phyloP scores from a whole-genome alignment of 1,140 invertebrate genomes.

The Drosophila parabipectinata region DNA sequence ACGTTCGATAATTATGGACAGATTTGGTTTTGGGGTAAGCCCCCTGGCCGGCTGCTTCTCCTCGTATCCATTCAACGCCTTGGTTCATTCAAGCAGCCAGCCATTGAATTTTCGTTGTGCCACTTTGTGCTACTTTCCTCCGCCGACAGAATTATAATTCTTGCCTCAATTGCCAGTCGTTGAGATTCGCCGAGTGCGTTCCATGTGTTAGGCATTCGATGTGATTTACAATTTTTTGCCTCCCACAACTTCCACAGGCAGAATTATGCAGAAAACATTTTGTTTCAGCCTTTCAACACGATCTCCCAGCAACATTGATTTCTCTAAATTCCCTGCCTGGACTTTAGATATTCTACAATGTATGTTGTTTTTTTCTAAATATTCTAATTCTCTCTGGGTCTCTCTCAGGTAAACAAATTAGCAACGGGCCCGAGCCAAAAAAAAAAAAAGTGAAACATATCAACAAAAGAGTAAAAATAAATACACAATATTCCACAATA shows the following conservation, averaged over 20 bases:
- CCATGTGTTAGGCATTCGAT: constrained; percentile 76
- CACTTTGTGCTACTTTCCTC: constrained; percentile 57
- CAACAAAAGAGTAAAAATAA: constrained; percentile 44
- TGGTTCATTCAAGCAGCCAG: constrained; percentile 56
- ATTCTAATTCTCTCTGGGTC: constrained; percentile 19
- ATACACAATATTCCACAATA: constrained; percentile 52
- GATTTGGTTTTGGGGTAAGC: constrained; percentile 17
- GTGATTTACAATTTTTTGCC: constrained; percentile 64
- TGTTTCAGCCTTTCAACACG: constrained; percentile 64
- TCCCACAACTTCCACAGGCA: constrained; percentile 26
- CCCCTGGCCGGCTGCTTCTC: background rate
- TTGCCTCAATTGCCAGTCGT: constrained; percentile 31
- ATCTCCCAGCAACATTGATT: constrained; percentile 10
- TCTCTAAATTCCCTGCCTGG: constrained; percentile 7
- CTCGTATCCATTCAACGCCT: background rate
- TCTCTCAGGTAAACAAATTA: constrained; percentile 75
- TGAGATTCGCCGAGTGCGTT: constrained; percentile 25
- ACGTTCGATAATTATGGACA: constrained; percentile 65
- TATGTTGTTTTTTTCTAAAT: constrained; percentile 7
- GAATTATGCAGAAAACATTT: constrained; percentile 63
- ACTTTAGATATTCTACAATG: constrained; percentile 25
- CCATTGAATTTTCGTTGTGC: constrained; percentile 57
- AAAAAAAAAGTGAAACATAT: constrained; percentile 19
- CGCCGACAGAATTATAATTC: constrained; percentile 43
- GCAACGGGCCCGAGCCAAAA: constrained; percentile 25